phyloP scores from a whole-genome alignment of 1,140 invertebrate genomes.

The Tetragnatha versicolor region DNA sequence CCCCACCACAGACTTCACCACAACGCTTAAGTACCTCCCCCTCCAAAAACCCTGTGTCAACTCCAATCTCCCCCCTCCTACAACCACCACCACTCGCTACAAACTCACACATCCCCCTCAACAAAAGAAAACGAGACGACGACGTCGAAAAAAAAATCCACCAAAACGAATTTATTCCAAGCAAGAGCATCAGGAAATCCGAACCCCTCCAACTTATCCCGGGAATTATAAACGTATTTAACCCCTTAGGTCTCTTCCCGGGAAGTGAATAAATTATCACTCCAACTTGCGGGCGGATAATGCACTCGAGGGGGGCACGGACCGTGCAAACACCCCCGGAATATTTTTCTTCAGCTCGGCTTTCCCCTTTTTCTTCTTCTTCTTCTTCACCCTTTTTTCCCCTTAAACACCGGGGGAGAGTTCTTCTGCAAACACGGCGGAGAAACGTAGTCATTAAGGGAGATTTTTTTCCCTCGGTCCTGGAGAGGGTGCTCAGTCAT shows the following conservation, averaged over 20 bases:
- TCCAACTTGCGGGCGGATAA: slow-evolving; percentile 30
- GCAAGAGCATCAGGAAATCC: no score
- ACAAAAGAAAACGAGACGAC: neutral
- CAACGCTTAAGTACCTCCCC: no score
- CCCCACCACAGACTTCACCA: no score
- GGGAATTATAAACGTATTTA: slow-evolving; percentile 36
- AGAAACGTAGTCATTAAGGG: slow-evolving; percentile 42
- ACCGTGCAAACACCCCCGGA: slow-evolving; percentile 23
- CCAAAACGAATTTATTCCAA: slow-evolving; percentile 8
- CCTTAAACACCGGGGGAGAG: neutral
- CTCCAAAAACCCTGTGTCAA: no score
- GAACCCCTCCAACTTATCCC: slow-evolving; percentile 27
- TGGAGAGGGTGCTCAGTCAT: slow-evolving; percentile 36
- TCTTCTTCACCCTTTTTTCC: neutral
- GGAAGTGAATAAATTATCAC: slow-evolving; percentile 53
- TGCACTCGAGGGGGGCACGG: slow-evolving; percentile 16
- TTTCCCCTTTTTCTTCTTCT: neutral
- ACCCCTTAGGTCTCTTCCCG: slow-evolving; percentile 27
- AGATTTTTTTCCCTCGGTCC: neutral
- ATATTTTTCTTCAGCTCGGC: neutral
- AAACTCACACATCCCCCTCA: neutral
- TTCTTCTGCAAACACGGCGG: slow-evolving; percentile 37
- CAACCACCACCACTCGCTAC: no score
- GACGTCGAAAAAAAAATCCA: neutral
- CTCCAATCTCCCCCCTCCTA: neutral